phyloP scores from a whole-genome alignment of 1,140 invertebrate species.

The Panulirus ornatus region DNA sequence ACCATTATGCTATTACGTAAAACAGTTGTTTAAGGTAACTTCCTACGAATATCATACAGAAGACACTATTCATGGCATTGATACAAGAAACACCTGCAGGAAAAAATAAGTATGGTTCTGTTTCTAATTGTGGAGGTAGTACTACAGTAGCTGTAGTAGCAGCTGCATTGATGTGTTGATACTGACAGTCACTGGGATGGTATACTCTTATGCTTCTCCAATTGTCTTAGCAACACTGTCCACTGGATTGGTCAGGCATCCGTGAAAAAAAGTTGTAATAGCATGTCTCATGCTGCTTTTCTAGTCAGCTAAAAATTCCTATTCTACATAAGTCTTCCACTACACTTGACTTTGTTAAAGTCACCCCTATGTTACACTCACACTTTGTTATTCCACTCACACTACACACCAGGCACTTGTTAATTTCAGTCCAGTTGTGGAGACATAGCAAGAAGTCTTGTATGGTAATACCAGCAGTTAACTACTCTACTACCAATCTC shows the following conservation, averaged over 20 bases:
- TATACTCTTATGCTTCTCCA: not conserved
- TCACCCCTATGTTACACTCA: constrained; percentile 12
- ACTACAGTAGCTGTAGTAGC: no score
- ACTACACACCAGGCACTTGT: constrained; percentile 42
- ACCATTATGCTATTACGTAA: no score
- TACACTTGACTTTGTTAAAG: constrained; percentile 16
- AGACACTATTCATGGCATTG: no score
- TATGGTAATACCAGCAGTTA: not conserved
- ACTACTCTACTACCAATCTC: not conserved
- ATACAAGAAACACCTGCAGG: no score
- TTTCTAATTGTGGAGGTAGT: no score
- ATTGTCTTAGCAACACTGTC: constrained; percentile 13
- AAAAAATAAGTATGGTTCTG: no score
- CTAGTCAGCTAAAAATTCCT: not conserved
- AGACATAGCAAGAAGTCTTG: constrained; percentile 28
- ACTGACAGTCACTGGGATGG: not conserved
- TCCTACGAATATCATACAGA: no score
- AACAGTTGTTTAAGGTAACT: no score
- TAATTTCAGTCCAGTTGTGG: constrained; percentile 23
- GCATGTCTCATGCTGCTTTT: constrained; percentile 6
- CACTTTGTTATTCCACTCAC: not conserved
- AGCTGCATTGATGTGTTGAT: not conserved
- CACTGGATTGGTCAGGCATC: not conserved
- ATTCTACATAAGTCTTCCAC: constrained; percentile 11
- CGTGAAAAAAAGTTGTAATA: not conserved